These are phyloP conservation scores for Sipha flava DNA, from an alignment of 1,140 invertebrate species.

Conservation along the genomic window DNA sequence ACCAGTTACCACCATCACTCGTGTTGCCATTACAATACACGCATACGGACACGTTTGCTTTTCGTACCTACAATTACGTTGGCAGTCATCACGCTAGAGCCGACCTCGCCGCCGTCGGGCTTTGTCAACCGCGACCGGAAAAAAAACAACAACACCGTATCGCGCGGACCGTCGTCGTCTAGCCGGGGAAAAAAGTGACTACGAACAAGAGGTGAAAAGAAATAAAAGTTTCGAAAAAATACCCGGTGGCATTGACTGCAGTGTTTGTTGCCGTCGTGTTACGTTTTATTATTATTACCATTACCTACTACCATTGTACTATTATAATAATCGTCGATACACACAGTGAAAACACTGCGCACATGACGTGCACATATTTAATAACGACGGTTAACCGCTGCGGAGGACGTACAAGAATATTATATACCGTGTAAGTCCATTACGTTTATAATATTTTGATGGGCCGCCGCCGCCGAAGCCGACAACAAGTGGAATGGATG, in stretches of 20 bases:
- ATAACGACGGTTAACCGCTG: no score
- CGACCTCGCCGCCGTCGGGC: not conserved
- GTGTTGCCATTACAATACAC: no score
- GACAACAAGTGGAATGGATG: conserved; percentile 5
- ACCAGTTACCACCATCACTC: no score
- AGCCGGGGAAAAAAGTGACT: not conserved
- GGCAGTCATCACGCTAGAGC: not conserved
- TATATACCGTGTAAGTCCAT: no score
- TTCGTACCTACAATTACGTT: no score
- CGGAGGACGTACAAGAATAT: no score
- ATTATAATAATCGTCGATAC: not conserved
- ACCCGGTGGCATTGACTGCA: not conserved
- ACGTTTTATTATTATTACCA: not conserved
- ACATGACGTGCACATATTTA: no score
- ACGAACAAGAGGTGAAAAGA: not conserved
- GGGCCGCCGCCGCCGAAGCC: not conserved
- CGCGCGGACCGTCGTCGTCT: not conserved
- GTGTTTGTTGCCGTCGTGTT: not conserved
- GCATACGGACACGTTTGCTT: no score
- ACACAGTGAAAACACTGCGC: no score
- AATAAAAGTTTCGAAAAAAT: not conserved
- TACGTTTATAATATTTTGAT: not conserved
- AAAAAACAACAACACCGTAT: not conserved
- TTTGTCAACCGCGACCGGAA: conserved; percentile 5
- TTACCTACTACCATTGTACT: not conserved